Evolutionary conservation across 1,140 invertebrate species (phyloP).

Genomic region (Drosophila navojoa): DNA sequence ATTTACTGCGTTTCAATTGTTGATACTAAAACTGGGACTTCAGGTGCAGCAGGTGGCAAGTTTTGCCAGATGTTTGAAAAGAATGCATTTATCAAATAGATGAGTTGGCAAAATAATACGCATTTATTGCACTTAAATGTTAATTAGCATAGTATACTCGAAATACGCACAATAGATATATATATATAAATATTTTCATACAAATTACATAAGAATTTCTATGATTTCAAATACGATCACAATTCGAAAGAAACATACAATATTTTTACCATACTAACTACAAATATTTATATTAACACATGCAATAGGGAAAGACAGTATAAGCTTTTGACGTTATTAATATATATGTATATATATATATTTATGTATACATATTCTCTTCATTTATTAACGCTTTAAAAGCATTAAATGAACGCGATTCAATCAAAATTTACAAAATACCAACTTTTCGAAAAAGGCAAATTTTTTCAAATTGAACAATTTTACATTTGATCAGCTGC

Average conservation of each 20-base stretch:
- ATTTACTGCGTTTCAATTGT: slow-evolving; percentile 23
- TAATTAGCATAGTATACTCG: slow-evolving; percentile 56
- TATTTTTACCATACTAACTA: slow-evolving; percentile 58
- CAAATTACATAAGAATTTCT: slow-evolving; percentile 58
- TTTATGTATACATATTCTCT: neutral
- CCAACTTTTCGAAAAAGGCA: slow-evolving; percentile 69
- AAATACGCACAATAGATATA: slow-evolving; percentile 67
- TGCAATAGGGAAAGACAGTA: slow-evolving; percentile 28
- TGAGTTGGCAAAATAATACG: slow-evolving; percentile 58
- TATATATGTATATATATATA: neutral
- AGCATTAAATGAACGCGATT: slow-evolving; percentile 69
- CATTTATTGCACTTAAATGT: slow-evolving; percentile 71
- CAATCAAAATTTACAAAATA: slow-evolving; percentile 71
- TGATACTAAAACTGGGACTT: neutral
- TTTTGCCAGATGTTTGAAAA: neutral
- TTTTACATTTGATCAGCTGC: slow-evolving; percentile 68
- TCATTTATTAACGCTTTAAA: slow-evolving; percentile 63
- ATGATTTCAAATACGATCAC: slow-evolving; percentile 68
- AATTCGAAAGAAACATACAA: slow-evolving; percentile 65
- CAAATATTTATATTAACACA: slow-evolving; percentile 51
- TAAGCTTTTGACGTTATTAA: slow-evolving; percentile 47
- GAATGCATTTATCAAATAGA: neutral
- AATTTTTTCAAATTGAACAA: slow-evolving; percentile 65
- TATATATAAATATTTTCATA: slow-evolving; percentile 65
- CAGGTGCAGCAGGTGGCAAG: slow-evolving; percentile 19